These are phyloP conservation scores for Ceriagrion tenellum DNA, from an alignment of 2,888 invertebrate genomes.

Conservation along the genomic window DNA sequence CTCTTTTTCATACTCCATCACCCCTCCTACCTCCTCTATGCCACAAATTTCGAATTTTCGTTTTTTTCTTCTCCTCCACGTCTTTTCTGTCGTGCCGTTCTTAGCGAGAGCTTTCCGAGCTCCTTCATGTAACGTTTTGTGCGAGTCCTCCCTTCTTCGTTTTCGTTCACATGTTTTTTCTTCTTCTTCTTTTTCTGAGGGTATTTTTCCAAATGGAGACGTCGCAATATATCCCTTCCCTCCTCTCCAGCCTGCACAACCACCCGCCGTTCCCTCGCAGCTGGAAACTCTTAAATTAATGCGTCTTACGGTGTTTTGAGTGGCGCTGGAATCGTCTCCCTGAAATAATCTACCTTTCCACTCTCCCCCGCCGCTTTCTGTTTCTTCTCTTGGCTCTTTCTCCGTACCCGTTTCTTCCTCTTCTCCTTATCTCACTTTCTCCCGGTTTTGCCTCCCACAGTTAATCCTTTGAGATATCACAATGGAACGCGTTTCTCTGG, in stretches of 20 bases:
- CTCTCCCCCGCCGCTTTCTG: not conserved
- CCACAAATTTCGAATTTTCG: not conserved
- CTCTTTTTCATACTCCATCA: not conserved
- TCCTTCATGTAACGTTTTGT: not conserved
- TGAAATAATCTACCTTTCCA: not conserved
- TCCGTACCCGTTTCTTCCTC: not conserved
- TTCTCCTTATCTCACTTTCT: not conserved
- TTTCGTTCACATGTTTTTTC: not conserved
- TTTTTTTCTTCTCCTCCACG: not conserved
- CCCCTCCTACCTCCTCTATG: not conserved
- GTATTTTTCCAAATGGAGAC: not conserved
- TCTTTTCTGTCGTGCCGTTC: not conserved
- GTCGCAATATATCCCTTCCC: not conserved
- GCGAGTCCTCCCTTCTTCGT: not conserved
- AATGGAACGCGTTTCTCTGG: not conserved
- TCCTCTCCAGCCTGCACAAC: not conserved
- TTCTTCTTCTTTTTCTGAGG: not conserved
- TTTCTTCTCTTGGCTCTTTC: not conserved
- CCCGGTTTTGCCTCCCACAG: too few species aligned
- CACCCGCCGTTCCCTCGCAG: not conserved
- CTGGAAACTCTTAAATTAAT: constrained; percentile 39
- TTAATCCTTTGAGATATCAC: not conserved
- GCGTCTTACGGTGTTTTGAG: not conserved
- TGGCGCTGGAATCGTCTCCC: constrained; percentile 32
- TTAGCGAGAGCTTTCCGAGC: not conserved